phyloP scores from a whole-genome alignment of 2,113 vertebrate genomes.

The Lagopus leucura region DNA sequence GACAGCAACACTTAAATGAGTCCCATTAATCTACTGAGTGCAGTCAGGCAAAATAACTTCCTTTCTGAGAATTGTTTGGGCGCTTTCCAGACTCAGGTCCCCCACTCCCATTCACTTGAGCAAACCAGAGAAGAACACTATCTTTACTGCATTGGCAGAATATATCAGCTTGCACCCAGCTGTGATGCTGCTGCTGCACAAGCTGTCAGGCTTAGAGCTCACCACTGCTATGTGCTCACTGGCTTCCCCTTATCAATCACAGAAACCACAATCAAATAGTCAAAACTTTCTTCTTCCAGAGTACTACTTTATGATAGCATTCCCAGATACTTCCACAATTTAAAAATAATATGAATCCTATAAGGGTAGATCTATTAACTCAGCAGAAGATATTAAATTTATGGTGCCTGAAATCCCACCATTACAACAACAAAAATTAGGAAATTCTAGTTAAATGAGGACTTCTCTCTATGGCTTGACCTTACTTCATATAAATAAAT shows the following conservation, averaged over 20 bases:
- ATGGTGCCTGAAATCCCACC: background rate
- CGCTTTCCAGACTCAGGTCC: background rate
- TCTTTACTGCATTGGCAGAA: background rate
- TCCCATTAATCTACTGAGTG: rapidly evolving
- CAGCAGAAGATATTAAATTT: background rate
- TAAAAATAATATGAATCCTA: background rate
- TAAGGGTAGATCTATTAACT: background rate
- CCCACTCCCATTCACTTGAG: rapidly evolving
- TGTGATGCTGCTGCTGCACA: background rate
- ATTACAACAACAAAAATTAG: background rate
- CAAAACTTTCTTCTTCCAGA: background rate
- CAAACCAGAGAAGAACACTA: rapidly evolving
- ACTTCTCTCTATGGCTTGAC: background rate
- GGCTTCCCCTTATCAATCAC: background rate
- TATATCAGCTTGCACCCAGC: background rate
- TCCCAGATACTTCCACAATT: background rate
- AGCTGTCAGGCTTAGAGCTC: background rate
- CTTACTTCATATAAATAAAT: background rate
- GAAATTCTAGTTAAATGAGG: background rate
- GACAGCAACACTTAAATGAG: background rate
- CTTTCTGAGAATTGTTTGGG: background rate
- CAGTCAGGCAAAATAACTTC: background rate
- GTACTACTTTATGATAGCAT: background rate
- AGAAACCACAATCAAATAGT: background rate
- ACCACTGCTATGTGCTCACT: rapidly evolving